Conservation (phyloP, 2,888 invertebrate genomes). For the Drosophila subsilvestris region DNA sequence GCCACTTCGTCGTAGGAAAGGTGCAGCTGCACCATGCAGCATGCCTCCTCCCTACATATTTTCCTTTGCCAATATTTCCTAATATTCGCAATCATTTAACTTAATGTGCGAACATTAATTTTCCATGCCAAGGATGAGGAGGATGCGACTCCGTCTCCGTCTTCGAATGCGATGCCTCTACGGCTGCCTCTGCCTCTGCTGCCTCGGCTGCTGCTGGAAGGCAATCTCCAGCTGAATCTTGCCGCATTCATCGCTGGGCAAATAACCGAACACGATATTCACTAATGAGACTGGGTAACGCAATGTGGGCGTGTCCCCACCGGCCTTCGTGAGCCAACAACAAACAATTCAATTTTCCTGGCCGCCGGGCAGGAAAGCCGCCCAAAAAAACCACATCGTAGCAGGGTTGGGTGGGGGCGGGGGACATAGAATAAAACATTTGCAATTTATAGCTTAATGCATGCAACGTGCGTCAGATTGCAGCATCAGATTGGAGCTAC, state of each 20-base stretch:
- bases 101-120: conserved; percentile 73
- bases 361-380: conserved; percentile 53
- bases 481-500: conserved; percentile 53
- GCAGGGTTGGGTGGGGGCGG: background rate
- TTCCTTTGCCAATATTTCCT: conserved; percentile 73
- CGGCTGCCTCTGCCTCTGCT: conserved; percentile 12
- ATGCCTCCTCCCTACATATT: conserved; percentile 42
- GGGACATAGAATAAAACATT: conserved; percentile 46
- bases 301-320: conserved; percentile 71
- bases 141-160: conserved; percentile 9
- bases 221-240: conserved; percentile 35
- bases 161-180: conserved; percentile 12
- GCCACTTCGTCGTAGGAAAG: conserved; percentile 23
- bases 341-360: conserved; percentile 75
- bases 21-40: conserved; percentile 5
- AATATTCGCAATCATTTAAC: conserved; percentile 77
- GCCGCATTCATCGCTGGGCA: conserved; percentile 58
- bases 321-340: conserved; percentile 65
- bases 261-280: conserved; percentile 69
- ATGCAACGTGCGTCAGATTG: conserved; percentile 73
- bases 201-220: conserved; percentile 19
- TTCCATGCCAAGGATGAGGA: conserved; percentile 54
- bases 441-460: conserved; percentile 75
- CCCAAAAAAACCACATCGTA: conserved; percentile 23
- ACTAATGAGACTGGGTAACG: conserved; percentile 72